Evolutionary conservation across 1,140 invertebrate genomes (phyloP).

Genomic region (fruit fly (Drosophila melanogaster)): Release_6_plus_ISO1_MT NT_037436.4:5156001-5156500

Average conservation of each 20-base stretch:
- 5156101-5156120: constrained; percentile 28
- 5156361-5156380: constrained; percentile 65
- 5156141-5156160: constrained; percentile 55
- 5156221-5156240: constrained; percentile 81
- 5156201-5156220: constrained; percentile 38
- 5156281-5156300: constrained; percentile 55
- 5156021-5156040: constrained; percentile 56
- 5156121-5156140: constrained; percentile 40
- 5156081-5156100: constrained; percentile 32
- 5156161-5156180: constrained; percentile 69
- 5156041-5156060: constrained; percentile 14
- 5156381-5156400: constrained; percentile 73
- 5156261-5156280: constrained; percentile 83
- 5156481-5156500: constrained; percentile 23
- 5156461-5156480: constrained; percentile 35
- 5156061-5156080: constrained; percentile 24
- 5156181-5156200: constrained; percentile 56
- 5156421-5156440: constrained; percentile 76
- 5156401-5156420: constrained; percentile 75
- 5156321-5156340: constrained; percentile 29
- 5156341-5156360: constrained; percentile 61
- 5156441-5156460: constrained; percentile 53
- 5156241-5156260: constrained; percentile 84
- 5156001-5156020: constrained; percentile 71
- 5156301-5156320: constrained; percentile 30